Evolutionary conservation across 2,888 invertebrate genomes (phyloP).

Genomic region (Hemaris fuciformis): DNA sequence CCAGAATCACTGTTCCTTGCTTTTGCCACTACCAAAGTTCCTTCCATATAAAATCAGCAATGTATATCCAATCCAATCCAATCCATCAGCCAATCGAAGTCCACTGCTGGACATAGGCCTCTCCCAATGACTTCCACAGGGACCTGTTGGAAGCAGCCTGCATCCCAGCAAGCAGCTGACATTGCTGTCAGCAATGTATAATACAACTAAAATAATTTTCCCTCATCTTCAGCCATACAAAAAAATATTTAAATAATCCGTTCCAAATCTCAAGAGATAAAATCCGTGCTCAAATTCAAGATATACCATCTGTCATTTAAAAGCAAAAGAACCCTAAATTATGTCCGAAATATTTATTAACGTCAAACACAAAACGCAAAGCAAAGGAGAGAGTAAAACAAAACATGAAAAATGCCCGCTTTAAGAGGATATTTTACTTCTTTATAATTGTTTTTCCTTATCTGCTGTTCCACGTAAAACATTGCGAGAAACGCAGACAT

Average conservation of each 20-base stretch:
- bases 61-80: too few relatives aligned
- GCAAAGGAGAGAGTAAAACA: slow-evolving; percentile 19
- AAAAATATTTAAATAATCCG: neutral
- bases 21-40: too few relatives aligned
- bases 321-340: neutral
- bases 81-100: too few relatives aligned
- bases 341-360: neutral
- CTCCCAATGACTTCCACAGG: too few relatives aligned
- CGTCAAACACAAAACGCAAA: slow-evolving; percentile 12
- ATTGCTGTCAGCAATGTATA: too few relatives aligned
- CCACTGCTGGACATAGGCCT: too few relatives aligned
- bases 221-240: too few relatives aligned
- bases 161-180: too few relatives aligned
- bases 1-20: too few relatives aligned
- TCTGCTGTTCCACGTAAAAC: slow-evolving; percentile 21
- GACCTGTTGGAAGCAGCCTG: too few relatives aligned
- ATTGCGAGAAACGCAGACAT: slow-evolving; percentile 22
- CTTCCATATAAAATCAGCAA: too few relatives aligned
- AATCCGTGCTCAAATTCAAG: neutral
- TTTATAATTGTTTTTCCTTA: slow-evolving; percentile 29
- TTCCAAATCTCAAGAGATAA: neutral
- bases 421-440: slow-evolving; percentile 22
- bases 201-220: too few relatives aligned
- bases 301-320: neutral
- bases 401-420: slow-evolving; percentile 14